These are phyloP conservation scores for Drosophila peninsularis DNA, from an alignment of 2,888 invertebrate genomes.

Conservation along the genomic window DNA sequence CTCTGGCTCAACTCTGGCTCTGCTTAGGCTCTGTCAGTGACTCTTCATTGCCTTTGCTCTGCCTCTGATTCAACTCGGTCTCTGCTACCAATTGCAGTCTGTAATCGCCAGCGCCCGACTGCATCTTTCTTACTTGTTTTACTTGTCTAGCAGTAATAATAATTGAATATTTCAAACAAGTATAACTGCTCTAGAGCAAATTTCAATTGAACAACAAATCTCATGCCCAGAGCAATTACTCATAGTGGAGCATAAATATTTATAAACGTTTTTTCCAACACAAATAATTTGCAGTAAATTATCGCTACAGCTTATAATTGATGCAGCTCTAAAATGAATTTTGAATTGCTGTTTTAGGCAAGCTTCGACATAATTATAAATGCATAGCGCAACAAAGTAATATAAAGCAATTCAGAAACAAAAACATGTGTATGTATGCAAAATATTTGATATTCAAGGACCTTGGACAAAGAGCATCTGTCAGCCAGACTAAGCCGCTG, in stretches of 20 bases:
- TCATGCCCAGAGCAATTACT: not conserved
- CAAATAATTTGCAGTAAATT: not conserved
- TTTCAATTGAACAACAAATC: not conserved
- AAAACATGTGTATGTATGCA: not conserved
- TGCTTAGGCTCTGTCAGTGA: too few species aligned
- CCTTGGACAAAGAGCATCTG: conserved; percentile 45
- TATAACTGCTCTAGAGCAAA: not conserved
- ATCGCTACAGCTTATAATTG: not conserved
- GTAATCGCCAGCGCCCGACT: too few species aligned
- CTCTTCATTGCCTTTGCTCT: too few species aligned
- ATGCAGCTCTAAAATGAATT: conserved; percentile 2
- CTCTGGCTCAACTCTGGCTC: too few species aligned
- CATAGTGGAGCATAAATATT: not conserved
- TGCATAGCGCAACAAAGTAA: not conserved
- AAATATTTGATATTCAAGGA: not conserved
- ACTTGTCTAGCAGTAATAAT: too few species aligned
- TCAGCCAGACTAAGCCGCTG: conserved; percentile 41
- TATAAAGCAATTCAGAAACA: not conserved
- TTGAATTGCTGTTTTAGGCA: not conserved
- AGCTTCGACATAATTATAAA: not conserved
- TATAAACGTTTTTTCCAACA: not conserved
- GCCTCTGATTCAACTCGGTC: too few species aligned
- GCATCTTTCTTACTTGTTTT: too few species aligned
- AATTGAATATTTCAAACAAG: not conserved
- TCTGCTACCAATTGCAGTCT: too few species aligned